Conservation (phyloP, 2,113 vertebrate genomes). For the Nannobrachium achirus region DNA sequence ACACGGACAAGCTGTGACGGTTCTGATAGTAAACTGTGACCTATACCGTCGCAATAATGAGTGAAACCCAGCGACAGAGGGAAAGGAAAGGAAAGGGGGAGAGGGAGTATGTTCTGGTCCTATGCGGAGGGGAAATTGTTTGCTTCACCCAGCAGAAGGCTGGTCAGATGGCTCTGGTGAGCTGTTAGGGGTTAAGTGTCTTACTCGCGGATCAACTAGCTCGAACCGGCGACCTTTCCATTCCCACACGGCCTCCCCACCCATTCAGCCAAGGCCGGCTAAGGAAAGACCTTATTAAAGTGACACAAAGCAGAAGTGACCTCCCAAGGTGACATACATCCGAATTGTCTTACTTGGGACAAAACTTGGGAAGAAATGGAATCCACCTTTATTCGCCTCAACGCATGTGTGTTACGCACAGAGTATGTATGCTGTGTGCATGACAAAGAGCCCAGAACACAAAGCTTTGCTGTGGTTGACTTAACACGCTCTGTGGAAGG, state of each 20-base stretch:
- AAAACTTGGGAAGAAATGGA: slow-evolving; percentile 27
- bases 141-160: not conserved
- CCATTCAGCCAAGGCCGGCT: no score
- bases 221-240: no score
- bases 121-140: no score
- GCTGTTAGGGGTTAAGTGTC: not conserved
- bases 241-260: no score
- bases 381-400: slow-evolving; percentile 9
- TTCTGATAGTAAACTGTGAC: no score
- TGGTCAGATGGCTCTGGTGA: not conserved
- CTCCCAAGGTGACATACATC: slow-evolving; percentile 25
- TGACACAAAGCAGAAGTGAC: slow-evolving; percentile 13
- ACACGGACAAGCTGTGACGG: no score
- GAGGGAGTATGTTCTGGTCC: not conserved
- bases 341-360: slow-evolving; percentile 29
- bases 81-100: not conserved
- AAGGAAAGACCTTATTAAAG: slow-evolving; percentile 11
- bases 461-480: slow-evolving; percentile 31
- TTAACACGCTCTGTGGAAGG: slow-evolving; percentile 20
- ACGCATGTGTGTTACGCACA: slow-evolving; percentile 19
- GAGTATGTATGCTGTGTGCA: not conserved
- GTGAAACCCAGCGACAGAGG: slow-evolving; percentile 1
- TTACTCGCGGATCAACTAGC: not conserved
- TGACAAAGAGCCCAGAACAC: slow-evolving; percentile 17
- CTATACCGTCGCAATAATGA: no score